Evolutionary conservation across 2,797 vertebrate genomes (phyloP).

Genomic region (Cyclopterus lumpus): DNA sequence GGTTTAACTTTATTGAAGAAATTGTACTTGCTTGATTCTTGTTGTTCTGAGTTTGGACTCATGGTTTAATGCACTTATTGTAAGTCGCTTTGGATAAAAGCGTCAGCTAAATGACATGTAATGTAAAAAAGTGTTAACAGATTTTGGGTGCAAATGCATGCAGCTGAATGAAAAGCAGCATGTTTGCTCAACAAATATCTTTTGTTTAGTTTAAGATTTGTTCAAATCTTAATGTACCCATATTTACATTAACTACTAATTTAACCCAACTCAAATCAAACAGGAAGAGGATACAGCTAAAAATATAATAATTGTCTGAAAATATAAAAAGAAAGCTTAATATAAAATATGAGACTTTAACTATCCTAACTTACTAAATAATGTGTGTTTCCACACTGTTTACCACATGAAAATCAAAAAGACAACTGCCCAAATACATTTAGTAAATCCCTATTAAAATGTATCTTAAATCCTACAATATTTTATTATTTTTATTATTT

Average conservation of each 20-base stretch:
- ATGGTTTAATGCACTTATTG: too few relatives aligned
- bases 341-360: neutral
- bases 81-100: too few relatives aligned
- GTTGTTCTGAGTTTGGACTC: too few relatives aligned
- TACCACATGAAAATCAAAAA: neutral
- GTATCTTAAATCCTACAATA: neutral
- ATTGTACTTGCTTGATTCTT: too few relatives aligned
- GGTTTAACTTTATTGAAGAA: too few relatives aligned
- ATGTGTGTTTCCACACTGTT: neutral
- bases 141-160: neutral
- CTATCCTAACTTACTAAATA: neutral
- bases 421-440: neutral
- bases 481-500: too few relatives aligned
- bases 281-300: neutral
- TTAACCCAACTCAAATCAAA: neutral
- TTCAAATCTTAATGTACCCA: neutral
- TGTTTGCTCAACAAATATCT: neutral
- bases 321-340: neutral
- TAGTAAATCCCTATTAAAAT: neutral
- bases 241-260: neutral
- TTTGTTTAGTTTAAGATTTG: neutral
- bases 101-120: too few relatives aligned
- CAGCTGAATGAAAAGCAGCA: neutral
- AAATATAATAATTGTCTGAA: neutral
- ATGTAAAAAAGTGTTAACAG: neutral